Evolutionary conservation across 2,888 invertebrate species (phyloP).

Genomic region (Cremastobaeus sp.): DNA sequence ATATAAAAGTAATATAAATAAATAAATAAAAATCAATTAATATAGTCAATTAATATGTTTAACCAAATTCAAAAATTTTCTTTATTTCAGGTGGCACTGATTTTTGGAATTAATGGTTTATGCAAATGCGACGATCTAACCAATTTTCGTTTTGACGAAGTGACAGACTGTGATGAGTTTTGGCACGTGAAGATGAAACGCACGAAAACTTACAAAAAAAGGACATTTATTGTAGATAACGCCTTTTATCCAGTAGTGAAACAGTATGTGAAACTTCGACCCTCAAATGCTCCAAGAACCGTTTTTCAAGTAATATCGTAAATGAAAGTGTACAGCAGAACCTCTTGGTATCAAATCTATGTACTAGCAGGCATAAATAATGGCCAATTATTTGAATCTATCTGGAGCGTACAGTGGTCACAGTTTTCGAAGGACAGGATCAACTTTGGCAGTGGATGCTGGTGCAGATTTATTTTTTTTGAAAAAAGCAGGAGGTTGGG

Average conservation of each 20-base stretch:
- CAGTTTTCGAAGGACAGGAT: slow-evolving; percentile 18
- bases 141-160: not conserved
- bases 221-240: not conserved
- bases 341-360: slow-evolving; percentile 16
- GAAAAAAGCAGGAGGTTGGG: slow-evolving; percentile 12
- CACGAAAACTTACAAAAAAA: not conserved
- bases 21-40: no score
- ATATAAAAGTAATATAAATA: no score
- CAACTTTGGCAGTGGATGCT: slow-evolving; percentile 14
- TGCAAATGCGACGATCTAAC: not conserved
- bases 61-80: no score
- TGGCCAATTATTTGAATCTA: slow-evolving; percentile 13
- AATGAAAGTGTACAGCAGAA: slow-evolving; percentile 4
- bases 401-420: slow-evolving; percentile 6
- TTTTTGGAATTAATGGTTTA: not conserved
- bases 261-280: not conserved
- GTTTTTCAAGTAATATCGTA: slow-evolving; percentile 9
- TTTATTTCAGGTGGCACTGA: not conserved
- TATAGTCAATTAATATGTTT: no score
- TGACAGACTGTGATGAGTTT: not conserved
- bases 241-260: not conserved
- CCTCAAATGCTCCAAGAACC: not conserved
- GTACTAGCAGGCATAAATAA: slow-evolving; percentile 12
- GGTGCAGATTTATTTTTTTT: slow-evolving; percentile 17
- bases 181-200: not conserved